A percentile compares a stretch with the other conserved stretches of the same genome.
Evolutionary conservation across 1,140 invertebrate genomes (phyloP).

Genomic region (Sesamia nonagrioides): DNA sequence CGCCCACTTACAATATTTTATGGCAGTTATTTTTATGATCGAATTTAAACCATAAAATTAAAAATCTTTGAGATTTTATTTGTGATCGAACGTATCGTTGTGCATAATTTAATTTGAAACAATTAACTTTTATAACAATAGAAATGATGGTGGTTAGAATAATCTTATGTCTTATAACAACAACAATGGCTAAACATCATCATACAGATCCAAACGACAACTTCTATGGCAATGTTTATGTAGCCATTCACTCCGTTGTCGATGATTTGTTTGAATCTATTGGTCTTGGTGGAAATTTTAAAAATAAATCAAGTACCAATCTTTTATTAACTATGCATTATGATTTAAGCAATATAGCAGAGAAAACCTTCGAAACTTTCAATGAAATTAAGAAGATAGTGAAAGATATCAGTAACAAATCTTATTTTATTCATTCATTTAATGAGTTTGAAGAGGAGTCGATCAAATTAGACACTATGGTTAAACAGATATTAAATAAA

Average conservation of each 20-base stretch:
- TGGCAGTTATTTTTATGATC: too few species aligned
- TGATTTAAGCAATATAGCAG: constrained; percentile 46
- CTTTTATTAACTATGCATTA: constrained; percentile 36
- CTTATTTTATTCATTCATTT: not conserved
- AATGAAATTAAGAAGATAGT: not conserved
- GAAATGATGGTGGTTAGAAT: not conserved
- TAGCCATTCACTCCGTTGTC: not conserved
- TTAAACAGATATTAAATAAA: constrained; percentile 9
- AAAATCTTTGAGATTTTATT: not conserved
- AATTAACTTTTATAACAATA: not conserved
- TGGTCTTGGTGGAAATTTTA: not conserved
- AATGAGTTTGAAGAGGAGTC: not conserved
- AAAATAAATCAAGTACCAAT: not conserved
- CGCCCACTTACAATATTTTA: too few species aligned
- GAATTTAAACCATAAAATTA: too few species aligned
- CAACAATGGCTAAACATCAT: constrained; percentile 27
- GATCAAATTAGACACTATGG: not conserved
- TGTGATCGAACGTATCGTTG: not conserved
- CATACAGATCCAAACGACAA: not conserved
- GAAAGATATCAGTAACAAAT: not conserved
- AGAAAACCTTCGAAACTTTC: constrained; percentile 12
- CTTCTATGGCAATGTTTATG: not conserved
- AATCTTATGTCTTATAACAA: not conserved
- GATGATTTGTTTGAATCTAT: constrained; percentile 32
- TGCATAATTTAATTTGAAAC: not conserved